Percentiles rank a stretch among this genome's conserved stretches.
phyloP scores from a whole-genome alignment of 53 echinoderm and acorn worm genomes.

The Actinopyga echinites region DNA sequence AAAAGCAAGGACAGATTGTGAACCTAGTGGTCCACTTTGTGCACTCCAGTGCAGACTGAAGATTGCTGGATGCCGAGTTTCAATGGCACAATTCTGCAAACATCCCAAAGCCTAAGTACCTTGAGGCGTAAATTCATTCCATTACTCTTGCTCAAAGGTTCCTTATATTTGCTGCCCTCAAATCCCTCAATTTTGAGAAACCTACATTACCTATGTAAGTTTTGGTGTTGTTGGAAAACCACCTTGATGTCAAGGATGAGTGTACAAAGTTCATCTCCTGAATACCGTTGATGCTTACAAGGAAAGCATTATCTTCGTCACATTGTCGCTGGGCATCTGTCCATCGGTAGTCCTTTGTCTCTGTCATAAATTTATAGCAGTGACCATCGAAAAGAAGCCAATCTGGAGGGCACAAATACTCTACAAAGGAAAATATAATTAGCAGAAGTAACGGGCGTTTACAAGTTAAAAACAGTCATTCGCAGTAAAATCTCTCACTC shows the following conservation, averaged over 20 bases:
- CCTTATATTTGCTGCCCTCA: too few species aligned
- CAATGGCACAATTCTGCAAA: too few species aligned
- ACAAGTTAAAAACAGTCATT: too few species aligned
- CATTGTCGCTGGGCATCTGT: constrained; percentile 84
- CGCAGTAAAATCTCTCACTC: too few species aligned
- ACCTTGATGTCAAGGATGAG: constrained; percentile 60
- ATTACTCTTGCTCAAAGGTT: neutral
- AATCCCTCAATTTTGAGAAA: neutral
- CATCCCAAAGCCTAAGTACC: too few species aligned
- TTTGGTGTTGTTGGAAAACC: constrained; percentile 62
- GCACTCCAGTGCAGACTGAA: too few species aligned
- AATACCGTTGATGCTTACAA: constrained; percentile 69
- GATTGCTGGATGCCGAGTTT: too few species aligned
- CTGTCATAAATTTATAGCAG: constrained; percentile 71
- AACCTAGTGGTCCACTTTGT: too few species aligned
- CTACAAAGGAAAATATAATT: neutral
- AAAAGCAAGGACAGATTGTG: too few species aligned
- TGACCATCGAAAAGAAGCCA: constrained; percentile 63
- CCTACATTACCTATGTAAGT: constrained; percentile 80
- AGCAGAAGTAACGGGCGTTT: too few species aligned
- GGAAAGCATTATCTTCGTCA: constrained; percentile 60
- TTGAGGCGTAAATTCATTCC: neutral
- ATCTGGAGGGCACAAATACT: constrained; percentile 38
- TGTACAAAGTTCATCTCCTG: constrained; percentile 93
- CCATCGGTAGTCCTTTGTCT: constrained; percentile 54